Percentiles rank a stretch among this genome's conserved stretches.
Conservation (phyloP, 2,888 invertebrate genomes). For the Chromoteleia sp. region DNA sequence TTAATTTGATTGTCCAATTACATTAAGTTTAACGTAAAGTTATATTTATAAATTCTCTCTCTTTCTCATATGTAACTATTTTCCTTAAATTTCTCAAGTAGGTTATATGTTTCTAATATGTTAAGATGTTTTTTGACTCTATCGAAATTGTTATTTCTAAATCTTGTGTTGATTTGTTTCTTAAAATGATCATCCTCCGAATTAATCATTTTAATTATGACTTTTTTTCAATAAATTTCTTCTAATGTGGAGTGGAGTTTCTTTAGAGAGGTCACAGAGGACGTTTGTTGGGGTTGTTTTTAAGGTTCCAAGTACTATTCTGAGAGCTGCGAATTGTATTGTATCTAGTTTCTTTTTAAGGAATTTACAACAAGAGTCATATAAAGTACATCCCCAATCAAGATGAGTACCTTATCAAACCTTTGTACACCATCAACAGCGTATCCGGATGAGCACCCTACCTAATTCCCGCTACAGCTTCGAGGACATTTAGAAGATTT, state of each 20-base stretch:
- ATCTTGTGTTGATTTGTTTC: too few relatives aligned
- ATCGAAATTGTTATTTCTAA: too few relatives aligned
- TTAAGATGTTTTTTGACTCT: too few relatives aligned
- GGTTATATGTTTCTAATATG: too few relatives aligned
- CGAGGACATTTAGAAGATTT: background rate
- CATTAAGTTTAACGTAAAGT: too few relatives aligned
- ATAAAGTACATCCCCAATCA: background rate
- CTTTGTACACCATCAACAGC: constrained; percentile 11
- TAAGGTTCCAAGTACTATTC: constrained; percentile 8
- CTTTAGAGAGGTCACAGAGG: background rate
- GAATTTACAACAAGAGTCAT: background rate
- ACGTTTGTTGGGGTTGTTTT: constrained; percentile 25
- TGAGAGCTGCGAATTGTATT: constrained; percentile 3
- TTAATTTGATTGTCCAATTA: background rate
- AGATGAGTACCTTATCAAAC: background rate
- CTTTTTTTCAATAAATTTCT: background rate
- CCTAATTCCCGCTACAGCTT: constrained; percentile 1
- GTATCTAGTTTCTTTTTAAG: background rate
- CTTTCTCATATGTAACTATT: too few relatives aligned
- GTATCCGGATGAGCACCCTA: constrained; percentile 20
- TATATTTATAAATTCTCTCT: too few relatives aligned
- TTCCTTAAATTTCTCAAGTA: too few relatives aligned
- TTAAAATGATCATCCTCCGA: background rate
- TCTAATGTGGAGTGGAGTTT: background rate
- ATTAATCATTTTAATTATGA: background rate